Conservation (phyloP, 2,888 invertebrate species). For the Eristalinus sepulchralis region DNA sequence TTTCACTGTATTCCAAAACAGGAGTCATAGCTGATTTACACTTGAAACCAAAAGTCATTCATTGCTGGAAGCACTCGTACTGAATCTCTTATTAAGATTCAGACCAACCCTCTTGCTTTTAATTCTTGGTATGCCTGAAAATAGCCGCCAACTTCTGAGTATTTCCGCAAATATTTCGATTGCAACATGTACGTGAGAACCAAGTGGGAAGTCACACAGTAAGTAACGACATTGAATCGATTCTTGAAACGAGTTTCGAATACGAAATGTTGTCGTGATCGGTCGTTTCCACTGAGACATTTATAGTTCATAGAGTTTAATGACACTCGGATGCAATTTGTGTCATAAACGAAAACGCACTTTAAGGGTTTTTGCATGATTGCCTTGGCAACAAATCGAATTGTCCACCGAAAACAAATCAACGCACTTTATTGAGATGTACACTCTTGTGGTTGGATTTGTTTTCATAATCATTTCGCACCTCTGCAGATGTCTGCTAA, state of each 20-base stretch:
- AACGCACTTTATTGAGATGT: not conserved
- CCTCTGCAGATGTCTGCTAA: conserved; percentile 3
- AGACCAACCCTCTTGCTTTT: not conserved
- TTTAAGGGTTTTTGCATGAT: no score
- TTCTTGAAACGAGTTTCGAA: not conserved
- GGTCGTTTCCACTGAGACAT: not conserved
- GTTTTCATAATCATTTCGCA: not conserved
- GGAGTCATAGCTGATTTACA: not conserved
- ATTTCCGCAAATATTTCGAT: not conserved
- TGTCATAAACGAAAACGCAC: not conserved
- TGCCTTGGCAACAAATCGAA: not conserved
- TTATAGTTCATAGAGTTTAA: not conserved
- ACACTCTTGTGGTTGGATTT: not conserved
- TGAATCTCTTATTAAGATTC: not conserved
- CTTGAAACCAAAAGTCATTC: not conserved
- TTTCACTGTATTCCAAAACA: not conserved
- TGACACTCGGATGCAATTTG: not conserved
- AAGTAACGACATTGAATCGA: not conserved
- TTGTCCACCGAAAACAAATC: not conserved
- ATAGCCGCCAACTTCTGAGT: not conserved
- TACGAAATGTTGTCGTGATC: not conserved
- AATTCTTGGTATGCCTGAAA: not conserved
- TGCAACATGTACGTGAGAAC: not conserved
- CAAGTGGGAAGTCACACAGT: not conserved
- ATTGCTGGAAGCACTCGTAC: not conserved